These are phyloP conservation scores for Ichneumoninae sp. DNA, from an alignment of 2,888 invertebrate species.

Conservation along the genomic window DNA sequence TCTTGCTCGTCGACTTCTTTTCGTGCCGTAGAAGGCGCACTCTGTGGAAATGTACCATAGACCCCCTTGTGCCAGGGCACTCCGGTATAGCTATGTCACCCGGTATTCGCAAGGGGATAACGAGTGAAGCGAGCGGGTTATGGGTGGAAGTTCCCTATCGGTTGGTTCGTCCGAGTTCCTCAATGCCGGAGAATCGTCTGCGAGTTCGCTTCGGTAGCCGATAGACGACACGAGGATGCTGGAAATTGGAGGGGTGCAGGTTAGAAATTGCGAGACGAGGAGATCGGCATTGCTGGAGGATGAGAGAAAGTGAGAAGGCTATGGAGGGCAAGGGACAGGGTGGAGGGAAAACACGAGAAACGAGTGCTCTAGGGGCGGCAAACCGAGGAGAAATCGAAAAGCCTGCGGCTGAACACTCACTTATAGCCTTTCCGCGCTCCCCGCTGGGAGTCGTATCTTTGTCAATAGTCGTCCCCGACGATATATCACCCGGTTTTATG, in stretches of 20 bases:
- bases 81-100: slow-evolving; percentile 44
- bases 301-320: slow-evolving; percentile 53
- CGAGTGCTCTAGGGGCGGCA: slow-evolving; percentile 65
- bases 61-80: not conserved
- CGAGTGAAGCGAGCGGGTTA: slow-evolving; percentile 74
- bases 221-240: slow-evolving; percentile 56
- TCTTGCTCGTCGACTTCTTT: slow-evolving; percentile 10
- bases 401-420: slow-evolving; percentile 77
- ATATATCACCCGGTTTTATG: slow-evolving; percentile 81
- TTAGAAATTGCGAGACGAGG: slow-evolving; percentile 46
- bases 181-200: slow-evolving; percentile 36
- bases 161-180: slow-evolving; percentile 50
- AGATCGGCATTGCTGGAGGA: slow-evolving; percentile 62
- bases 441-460: slow-evolving; percentile 80
- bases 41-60: slow-evolving; percentile 46
- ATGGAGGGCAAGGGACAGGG: slow-evolving; percentile 51
- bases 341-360: slow-evolving; percentile 66
- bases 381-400: slow-evolving; percentile 68
- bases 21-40: slow-evolving; percentile 36
- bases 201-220: slow-evolving; percentile 8
- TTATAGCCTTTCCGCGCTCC: slow-evolving; percentile 78
- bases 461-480: slow-evolving; percentile 78
- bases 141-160: slow-evolving; percentile 72
- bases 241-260: slow-evolving; percentile 71
- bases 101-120: slow-evolving; percentile 73